Conservation (phyloP, 1,140 invertebrate species). For the Cyrtorhinus lividipennis region DNA sequence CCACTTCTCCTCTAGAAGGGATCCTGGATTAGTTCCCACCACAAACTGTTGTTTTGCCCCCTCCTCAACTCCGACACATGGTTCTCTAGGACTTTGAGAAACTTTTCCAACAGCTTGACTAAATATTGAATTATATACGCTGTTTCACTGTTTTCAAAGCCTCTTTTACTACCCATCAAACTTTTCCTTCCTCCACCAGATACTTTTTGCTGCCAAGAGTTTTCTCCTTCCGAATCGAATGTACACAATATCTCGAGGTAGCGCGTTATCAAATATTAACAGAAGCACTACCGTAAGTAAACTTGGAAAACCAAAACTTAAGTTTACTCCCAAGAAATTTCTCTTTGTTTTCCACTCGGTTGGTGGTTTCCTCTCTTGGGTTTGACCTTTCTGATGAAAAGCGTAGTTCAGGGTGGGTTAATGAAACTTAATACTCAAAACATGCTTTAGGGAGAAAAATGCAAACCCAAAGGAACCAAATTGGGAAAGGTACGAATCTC, state of each 20-base stretch:
- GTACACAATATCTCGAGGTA: not conserved
- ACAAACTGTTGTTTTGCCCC: slow-evolving; percentile 4
- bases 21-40: not conserved
- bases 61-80: not conserved
- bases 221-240: not conserved
- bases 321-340: not conserved
- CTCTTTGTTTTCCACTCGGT: not conserved
- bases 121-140: slow-evolving; percentile 7
- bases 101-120: not conserved
- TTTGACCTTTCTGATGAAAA: no score
- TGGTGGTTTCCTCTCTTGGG: no score
- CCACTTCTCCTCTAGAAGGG: not conserved
- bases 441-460: no score
- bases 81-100: not conserved
- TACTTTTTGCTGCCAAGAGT: not conserved
- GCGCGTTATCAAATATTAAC: not conserved
- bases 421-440: no score
- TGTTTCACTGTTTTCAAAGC: not conserved
- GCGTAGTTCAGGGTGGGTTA: no score
- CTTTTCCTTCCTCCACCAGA: not conserved
- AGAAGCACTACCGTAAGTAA: not conserved
- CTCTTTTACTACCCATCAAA: slow-evolving; percentile 1
- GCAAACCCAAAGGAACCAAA: no score
- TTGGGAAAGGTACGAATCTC: no score
- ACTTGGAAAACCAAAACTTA: not conserved